Evolutionary conservation across 1,140 invertebrate genomes (phyloP), one percentile per base, ranked within the genome.

Genomic region (Semibalanus balanoides): DNA sequence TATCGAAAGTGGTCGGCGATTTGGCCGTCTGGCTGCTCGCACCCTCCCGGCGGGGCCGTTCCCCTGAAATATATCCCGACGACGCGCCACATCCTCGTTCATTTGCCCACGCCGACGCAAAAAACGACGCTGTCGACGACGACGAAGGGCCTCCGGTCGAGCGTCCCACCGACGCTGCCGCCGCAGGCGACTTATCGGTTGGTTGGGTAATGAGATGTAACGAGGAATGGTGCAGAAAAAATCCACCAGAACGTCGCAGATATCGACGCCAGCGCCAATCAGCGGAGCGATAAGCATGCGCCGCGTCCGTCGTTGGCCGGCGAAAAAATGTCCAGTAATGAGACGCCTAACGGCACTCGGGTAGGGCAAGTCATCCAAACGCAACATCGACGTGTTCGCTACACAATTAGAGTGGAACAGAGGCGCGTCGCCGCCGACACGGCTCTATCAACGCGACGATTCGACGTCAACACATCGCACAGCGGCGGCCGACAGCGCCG

Each of bases 31-130:
- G 43, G n/a, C 27, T 31, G 30, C 0, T 11, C 71, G 64, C 31
- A 14, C 72, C 43, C 72, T 76, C 72, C 30, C 0, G 64, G 14
- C 35, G 64, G 43, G 28, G 31, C 30, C 30, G 25, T 74, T 76
- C 72, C 31, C 71, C 22, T 29, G 74, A 69, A 64, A 69, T 31
- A 31, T 76, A 7, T 76, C 75, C 28, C 31, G 30, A 22, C 30
- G 30, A 29, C 31, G 51, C 74, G 28, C 70, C 30, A 22, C 29
- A 30, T 28, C n/a, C 31, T 69, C 31, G 14, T 73, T 76, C 43
- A 35, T 14, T 51, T 27, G 29, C n/a, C 40, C 0, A 3, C n/a
- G 14, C 9, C 17, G 17, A 51, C 30, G 25, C 30, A 69, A 30
- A 74, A 31, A 35, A 74, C 40, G 73, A 5, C 11, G 31, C 22